Evolutionary conservation across 2,797 vertebrate species (phyloP).

Genomic region (Spinus pinus): DNA sequence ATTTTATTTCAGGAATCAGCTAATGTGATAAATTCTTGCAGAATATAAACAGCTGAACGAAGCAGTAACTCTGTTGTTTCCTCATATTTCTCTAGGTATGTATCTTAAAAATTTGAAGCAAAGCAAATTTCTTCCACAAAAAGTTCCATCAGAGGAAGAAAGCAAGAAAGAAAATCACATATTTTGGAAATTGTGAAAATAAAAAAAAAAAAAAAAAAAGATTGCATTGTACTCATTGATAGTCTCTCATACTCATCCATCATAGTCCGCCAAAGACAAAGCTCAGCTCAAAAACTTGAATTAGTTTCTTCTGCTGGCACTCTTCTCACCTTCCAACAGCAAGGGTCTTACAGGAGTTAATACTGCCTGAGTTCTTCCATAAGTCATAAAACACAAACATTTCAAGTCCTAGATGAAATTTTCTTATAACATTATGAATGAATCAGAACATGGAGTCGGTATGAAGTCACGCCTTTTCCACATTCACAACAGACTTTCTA

Average conservation of each 20-base stretch:
- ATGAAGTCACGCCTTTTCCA: not conserved
- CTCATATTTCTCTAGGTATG: not conserved
- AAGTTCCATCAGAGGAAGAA: not conserved
- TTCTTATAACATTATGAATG: not conserved
- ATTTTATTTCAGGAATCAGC: not conserved
- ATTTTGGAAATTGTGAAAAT: not conserved
- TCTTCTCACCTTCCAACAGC: not conserved
- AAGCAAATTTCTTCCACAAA: not conserved
- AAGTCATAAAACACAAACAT: not conserved
- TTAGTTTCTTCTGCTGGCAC: not conserved
- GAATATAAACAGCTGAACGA: not conserved
- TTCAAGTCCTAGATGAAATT: not conserved
- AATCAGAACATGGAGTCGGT: not conserved
- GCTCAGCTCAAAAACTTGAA: not conserved
- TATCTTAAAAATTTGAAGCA: not conserved
- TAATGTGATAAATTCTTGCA: not conserved
- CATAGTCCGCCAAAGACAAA: not conserved
- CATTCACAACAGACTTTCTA: not conserved
- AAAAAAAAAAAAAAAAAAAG: fast-evolving
- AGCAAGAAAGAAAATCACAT: not conserved
- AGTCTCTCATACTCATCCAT: not conserved
- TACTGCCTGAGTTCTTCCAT: not conserved
- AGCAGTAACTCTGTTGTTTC: not conserved
- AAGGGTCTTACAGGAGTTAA: not conserved
- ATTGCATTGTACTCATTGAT: not conserved